Conservation (phyloP, 2,888 invertebrate genomes). For the Leptopilina myrica region DNA sequence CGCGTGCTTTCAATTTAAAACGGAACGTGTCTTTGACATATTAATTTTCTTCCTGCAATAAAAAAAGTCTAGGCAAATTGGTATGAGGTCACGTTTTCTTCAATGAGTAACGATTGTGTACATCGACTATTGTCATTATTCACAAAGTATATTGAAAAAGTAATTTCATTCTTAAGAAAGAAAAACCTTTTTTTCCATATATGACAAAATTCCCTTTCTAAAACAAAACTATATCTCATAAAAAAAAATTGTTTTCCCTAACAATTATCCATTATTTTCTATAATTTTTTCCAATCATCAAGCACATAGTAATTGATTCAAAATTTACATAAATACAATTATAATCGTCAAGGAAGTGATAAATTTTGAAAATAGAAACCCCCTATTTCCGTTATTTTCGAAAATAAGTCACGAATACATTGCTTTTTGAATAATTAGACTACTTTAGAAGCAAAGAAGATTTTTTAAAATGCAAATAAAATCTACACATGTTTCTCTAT, state of each 20-base stretch:
- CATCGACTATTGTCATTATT: slow-evolving; percentile 1
- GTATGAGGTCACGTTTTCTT: slow-evolving; percentile 32
- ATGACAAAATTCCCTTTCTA: too few relatives aligned
- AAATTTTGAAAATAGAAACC: too few relatives aligned
- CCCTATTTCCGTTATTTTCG: slow-evolving; percentile 8
- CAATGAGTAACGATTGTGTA: slow-evolving; percentile 36
- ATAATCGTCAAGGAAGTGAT: too few relatives aligned
- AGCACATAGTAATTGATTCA: too few relatives aligned
- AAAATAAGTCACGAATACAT: slow-evolving; percentile 19
- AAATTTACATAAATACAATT: too few relatives aligned
- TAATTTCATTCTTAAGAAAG: neutral
- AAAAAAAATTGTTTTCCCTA: too few relatives aligned
- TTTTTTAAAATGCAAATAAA: slow-evolving; percentile 15
- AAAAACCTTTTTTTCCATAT: neutral
- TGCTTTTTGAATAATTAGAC: neutral
- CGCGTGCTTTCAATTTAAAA: slow-evolving; percentile 18
- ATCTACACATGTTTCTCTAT: neutral
- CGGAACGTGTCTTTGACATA: slow-evolving; percentile 22
- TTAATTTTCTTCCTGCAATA: slow-evolving; percentile 27
- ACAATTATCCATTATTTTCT: too few relatives aligned
- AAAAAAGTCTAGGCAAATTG: slow-evolving; percentile 30
- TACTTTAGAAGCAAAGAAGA: neutral
- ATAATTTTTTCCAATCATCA: too few relatives aligned
- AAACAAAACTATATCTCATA: too few relatives aligned
- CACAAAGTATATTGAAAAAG: slow-evolving; percentile 25